phyloP scores from a whole-genome alignment of 2,888 invertebrate species.

The Calliopum simillimum region DNA sequence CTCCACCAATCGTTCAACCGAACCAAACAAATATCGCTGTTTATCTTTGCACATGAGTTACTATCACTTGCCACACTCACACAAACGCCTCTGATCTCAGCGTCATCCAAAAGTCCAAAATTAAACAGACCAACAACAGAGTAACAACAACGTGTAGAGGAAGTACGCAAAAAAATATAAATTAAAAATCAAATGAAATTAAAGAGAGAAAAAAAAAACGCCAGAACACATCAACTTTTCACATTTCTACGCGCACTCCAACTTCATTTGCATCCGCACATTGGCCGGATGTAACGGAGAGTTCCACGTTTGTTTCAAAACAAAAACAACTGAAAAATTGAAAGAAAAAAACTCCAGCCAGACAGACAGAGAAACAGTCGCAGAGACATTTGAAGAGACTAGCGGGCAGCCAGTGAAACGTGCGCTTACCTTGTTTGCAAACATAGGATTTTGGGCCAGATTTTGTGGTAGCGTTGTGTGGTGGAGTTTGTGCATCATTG shows the following conservation, averaged over 20 bases:
- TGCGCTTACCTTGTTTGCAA: background rate
- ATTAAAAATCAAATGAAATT: constrained; percentile 11
- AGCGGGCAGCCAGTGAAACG: background rate
- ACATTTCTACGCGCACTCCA: constrained; percentile 25
- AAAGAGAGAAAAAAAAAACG: background rate
- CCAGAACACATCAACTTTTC: background rate
- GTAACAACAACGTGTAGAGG: background rate
- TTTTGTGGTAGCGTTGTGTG: no score
- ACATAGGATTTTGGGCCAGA: no score
- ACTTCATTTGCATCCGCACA: constrained; percentile 39
- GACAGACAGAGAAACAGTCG: background rate
- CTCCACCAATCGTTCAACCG: background rate
- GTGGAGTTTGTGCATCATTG: no score
- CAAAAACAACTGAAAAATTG: constrained; percentile 3
- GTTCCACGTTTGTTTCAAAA: constrained; percentile 35
- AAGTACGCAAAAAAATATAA: constrained; percentile 14
- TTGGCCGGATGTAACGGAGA: constrained; percentile 44
- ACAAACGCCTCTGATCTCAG: background rate
- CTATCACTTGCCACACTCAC: no score
- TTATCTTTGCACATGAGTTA: constrained; percentile 9
- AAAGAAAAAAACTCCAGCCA: background rate
- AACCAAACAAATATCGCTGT: background rate
- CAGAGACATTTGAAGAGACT: background rate
- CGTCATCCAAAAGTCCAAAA: background rate
- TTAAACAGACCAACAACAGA: background rate